Percentiles rank a stretch among this genome's conserved stretches.
Evolutionary conservation across 2,113 vertebrate genomes (phyloP).

Genomic region (Shinisaurus crocodilurus): DNA sequence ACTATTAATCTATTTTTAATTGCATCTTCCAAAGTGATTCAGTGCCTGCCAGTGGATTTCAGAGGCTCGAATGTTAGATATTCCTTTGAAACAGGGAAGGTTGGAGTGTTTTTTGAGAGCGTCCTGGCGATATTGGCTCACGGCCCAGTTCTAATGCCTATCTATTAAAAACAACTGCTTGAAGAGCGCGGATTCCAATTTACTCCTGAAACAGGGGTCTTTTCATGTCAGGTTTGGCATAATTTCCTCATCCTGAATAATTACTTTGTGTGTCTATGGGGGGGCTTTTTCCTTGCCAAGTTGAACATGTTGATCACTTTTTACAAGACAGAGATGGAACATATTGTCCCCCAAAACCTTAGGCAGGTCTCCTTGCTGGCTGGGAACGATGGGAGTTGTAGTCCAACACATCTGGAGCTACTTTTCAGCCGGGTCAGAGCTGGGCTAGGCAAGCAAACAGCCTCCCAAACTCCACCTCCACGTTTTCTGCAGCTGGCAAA

Average conservation of each 20-base stretch:
- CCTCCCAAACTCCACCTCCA: neutral
- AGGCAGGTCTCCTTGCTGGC: neutral
- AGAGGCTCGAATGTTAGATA: conserved; percentile 46
- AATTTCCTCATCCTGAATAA: conserved; percentile 36
- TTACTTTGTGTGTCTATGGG: neutral
- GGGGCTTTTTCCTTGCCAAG: neutral
- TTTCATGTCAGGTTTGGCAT: conserved; percentile 20
- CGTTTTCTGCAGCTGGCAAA: neutral
- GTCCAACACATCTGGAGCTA: no score
- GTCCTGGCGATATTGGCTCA: conserved; percentile 21
- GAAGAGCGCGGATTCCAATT: neutral
- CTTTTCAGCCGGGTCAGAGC: neutral
- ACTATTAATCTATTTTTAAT: conserved; percentile 68
- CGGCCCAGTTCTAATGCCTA: conserved; percentile 39
- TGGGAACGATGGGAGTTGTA: no score
- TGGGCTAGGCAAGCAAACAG: neutral
- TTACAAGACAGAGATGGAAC: neutral
- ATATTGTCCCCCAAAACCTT: no score
- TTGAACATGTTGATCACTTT: neutral
- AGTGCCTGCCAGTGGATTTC: conserved; percentile 41
- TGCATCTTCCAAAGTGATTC: conserved; percentile 58
- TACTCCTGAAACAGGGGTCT: conserved; percentile 23
- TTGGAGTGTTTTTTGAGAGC: conserved; percentile 32
- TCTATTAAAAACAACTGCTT: conserved; percentile 57
- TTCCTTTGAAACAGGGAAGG: conserved; percentile 27